phyloP scores from a whole-genome alignment of 2,797 vertebrate genomes.

The Pseudochirops cupreus region DNA sequence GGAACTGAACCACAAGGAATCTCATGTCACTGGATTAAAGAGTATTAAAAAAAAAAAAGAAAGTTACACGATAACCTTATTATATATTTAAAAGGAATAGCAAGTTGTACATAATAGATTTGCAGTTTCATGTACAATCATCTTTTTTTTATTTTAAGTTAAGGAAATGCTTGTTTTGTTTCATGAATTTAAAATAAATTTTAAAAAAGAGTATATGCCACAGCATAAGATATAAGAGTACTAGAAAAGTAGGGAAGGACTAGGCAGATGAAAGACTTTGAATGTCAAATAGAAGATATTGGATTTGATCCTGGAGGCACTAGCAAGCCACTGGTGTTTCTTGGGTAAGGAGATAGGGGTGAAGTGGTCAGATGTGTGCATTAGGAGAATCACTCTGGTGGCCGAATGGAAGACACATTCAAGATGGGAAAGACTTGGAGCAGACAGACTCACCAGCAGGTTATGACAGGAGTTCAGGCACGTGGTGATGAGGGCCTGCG shows the following conservation, averaged over 20 bases:
- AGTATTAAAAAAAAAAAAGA: neutral
- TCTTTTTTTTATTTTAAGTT: too few species aligned
- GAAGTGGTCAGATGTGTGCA: neutral
- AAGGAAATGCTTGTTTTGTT: too few species aligned
- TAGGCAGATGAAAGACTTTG: neutral
- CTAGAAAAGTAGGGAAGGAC: too few species aligned
- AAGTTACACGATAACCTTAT: too few species aligned
- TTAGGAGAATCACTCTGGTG: neutral
- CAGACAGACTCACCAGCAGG: neutral
- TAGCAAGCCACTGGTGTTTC: neutral
- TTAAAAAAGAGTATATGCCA: too few species aligned
- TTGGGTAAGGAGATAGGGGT: neutral
- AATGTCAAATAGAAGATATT: neutral
- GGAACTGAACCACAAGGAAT: too few species aligned
- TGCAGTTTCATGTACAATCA: too few species aligned
- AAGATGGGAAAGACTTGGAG: neutral
- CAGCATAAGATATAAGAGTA: too few species aligned
- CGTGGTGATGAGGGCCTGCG: too few species aligned
- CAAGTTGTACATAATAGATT: too few species aligned
- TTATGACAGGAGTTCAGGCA: neutral
- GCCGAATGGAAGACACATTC: neutral
- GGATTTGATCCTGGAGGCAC: neutral
- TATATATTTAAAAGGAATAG: too few species aligned
- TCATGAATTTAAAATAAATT: too few species aligned
- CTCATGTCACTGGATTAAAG: neutral